Conservation (phyloP, 2,797 vertebrate species). For the Cyprinodon diabolis region DNA sequence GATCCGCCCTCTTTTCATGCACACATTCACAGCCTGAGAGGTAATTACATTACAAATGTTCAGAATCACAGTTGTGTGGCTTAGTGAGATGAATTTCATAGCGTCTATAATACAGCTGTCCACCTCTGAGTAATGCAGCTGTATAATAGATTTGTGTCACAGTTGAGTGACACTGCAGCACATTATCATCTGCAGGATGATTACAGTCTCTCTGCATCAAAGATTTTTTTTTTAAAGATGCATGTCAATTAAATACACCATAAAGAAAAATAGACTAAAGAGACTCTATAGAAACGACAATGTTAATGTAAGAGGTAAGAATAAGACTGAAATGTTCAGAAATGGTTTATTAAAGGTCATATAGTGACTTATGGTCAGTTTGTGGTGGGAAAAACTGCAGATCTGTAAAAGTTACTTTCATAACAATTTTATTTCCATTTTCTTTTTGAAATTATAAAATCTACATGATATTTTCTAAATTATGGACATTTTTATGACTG, state of each 20-base stretch:
- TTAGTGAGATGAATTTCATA: slow-evolving; percentile 29
- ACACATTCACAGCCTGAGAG: background rate
- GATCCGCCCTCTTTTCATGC: background rate
- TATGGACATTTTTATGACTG: too few relatives aligned
- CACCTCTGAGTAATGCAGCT: slow-evolving; percentile 5
- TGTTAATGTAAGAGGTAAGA: background rate
- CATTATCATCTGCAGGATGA: background rate
- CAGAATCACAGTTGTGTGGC: slow-evolving; percentile 22
- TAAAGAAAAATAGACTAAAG: background rate
- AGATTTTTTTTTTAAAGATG: background rate
- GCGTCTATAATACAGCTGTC: slow-evolving; percentile 11
- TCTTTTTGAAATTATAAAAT: too few relatives aligned
- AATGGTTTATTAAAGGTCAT: background rate
- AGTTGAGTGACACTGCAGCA: slow-evolving; percentile 2
- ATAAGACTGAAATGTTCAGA: background rate
- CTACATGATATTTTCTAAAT: too few relatives aligned
- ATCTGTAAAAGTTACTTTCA: too few relatives aligned
- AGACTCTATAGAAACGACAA: background rate
- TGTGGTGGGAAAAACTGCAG: background rate
- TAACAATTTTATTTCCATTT: too few relatives aligned
- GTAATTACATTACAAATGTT: slow-evolving; percentile 30
- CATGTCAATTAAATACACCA: background rate
- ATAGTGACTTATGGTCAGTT: background rate
- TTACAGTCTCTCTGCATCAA: background rate
- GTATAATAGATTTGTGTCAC: slow-evolving; percentile 8